Evolutionary conservation across 1,140 invertebrate genomes (phyloP), one percentile per base, ranked within the genome.

Genomic region (Zaprionus ghesquierei): DNA sequence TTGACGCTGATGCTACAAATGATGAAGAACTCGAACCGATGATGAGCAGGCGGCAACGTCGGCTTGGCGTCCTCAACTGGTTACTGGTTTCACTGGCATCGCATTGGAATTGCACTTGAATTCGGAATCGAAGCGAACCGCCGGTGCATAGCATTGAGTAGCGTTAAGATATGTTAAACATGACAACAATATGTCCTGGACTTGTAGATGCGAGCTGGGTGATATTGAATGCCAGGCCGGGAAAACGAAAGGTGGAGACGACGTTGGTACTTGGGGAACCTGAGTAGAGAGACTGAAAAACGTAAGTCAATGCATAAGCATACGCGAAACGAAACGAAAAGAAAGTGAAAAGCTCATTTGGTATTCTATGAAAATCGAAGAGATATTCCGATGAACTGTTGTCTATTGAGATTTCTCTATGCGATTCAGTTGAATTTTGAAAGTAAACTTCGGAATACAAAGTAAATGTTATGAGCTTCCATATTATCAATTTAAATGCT

Each of bases 1-100:
- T 90, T 91, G 90, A 91, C 90, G 90, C 90, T 91, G 90, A 91
- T 91, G 82, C 90, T 90, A 91, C 90, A 91, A 91, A 91, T 91
- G 90, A 91, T 91, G 90, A 91, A 91, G 81, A 91, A 90, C 87
- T 90, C 78, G 84, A 66, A 41, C 74, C 79, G 79, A 79, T 84
- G 79, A 89, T 89, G 79, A 77, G 70, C 77, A 72, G 63, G 25
- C 64, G 50, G 23, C 66, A 63, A 58, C 61, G 61, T 60, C 33
- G 41, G 25, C 25, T 23, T 23, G 29, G 20, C 54, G 60, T 61
- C 49, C 71, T 64, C 29, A 53, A 72, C 73, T 72, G 69, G 61
- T 76, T 66, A 22, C 29, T 35, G 58, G 49, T 51, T 49, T 41
- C 60, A 20, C 35, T 41, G n/a, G 13, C 13, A 41, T 41, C 29